Base-by-base conservation (phyloP, 2,797 vertebrate species). In the Ctenopoma multispine region DNA sequence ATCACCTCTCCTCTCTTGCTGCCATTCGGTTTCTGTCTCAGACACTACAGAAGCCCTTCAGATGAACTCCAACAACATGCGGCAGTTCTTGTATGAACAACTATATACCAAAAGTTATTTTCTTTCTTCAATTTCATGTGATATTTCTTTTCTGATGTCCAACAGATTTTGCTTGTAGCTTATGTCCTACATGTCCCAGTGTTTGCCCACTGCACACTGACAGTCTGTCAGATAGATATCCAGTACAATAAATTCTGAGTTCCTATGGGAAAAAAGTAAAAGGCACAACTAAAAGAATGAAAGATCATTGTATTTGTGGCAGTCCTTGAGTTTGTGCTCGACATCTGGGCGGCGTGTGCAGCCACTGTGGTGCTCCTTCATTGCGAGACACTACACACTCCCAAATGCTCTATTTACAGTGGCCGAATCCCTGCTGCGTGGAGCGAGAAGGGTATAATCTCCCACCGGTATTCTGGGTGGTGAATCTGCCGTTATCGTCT, bases 361-460 rank as follows among this genome's bases (percentile, higher is more conserved):
- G 76, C 63, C 50, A 47, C 75, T 12, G 63, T 44, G 36, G 75
- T 72, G 79, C 82, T 89, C 82, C 67, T 82, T 91, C 89, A 92
- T 89, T 89, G 85, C 29, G 81, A 84, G 86, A 87, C 88, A 90
- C 62, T 56, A 55, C 83, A 54, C 77, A 85, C 82, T 91, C 89
- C 83, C 87, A 71, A 79, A 82, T 77, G 85, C 87, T 90, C 84
- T 83, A 84, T 91, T 92, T 88, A 87, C 67, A 83, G 86, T 83
- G 84, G 87, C 83, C 86, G 79, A 53, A 87, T 79, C 87, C 87
- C 89, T 41, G 85, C 90, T 69, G 89, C 50, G 82, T 75, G 77
- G 85, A 89, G 86, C 77, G 72, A 84, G 87, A 89, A 83, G 86
- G 83, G 89, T 87, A 88, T 87, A 86, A 92, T 91, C 89, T 92